A percentile compares a stretch with the other conserved stretches of the same genome.
Evolutionary conservation across 2,888 invertebrate species (phyloP).

Genomic region (Volucella inflata): DNA sequence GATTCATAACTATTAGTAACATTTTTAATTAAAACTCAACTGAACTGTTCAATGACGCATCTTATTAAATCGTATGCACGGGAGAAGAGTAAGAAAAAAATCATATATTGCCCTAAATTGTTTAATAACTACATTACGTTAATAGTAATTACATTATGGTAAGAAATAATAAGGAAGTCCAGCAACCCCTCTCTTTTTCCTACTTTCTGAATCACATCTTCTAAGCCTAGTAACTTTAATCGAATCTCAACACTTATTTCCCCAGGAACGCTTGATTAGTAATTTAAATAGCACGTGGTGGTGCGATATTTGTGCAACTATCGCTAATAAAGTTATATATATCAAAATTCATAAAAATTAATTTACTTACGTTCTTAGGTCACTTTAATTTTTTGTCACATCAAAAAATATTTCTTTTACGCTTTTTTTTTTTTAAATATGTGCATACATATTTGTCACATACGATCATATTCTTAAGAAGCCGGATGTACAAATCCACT

Average conservation of each 20-base stretch:
- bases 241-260: slow-evolving; percentile 50
- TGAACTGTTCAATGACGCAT: slow-evolving; percentile 36
- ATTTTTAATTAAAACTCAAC: neutral
- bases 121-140: slow-evolving; percentile 28
- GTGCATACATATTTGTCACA: slow-evolving; percentile 44
- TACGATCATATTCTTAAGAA: slow-evolving; percentile 46
- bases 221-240: slow-evolving; percentile 21
- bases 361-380: slow-evolving; percentile 56
- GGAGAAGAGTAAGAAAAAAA: slow-evolving; percentile 1
- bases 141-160: slow-evolving; percentile 52
- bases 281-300: slow-evolving; percentile 73
- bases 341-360: slow-evolving; percentile 17
- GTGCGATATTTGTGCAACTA: slow-evolving; percentile 59
- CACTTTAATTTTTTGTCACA: slow-evolving; percentile 31
- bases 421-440: slow-evolving; percentile 12
- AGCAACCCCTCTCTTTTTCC: slow-evolving; percentile 54
- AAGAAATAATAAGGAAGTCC: slow-evolving; percentile 65
- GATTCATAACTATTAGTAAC: neutral
- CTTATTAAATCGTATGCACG: neutral
- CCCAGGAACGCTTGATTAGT: slow-evolving; percentile 50
- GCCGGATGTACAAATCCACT: slow-evolving; percentile 72
- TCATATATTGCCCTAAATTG: slow-evolving; percentile 34
- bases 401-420: neutral
- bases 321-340: slow-evolving; percentile 45
- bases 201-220: slow-evolving; percentile 46